phyloP scores from a whole-genome alignment of 2,113 vertebrate species.

The Pagrus major region DNA sequence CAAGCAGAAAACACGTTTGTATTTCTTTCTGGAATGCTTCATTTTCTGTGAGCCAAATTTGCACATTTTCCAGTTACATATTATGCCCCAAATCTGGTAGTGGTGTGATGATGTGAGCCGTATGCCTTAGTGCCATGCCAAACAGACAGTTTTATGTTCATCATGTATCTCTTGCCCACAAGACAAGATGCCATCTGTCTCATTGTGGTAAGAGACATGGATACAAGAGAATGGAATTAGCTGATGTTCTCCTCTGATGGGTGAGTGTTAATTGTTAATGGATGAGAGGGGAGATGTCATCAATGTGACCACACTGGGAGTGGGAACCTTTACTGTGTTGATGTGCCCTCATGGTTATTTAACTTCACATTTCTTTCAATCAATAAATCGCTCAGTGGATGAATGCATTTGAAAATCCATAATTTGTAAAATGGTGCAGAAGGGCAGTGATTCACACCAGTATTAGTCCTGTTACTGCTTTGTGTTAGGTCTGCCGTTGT shows the following conservation, averaged over 20 bases:
- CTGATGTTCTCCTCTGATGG: not conserved
- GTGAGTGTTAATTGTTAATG: conserved; percentile 14
- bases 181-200: conserved; percentile 15
- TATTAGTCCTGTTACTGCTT: conserved; percentile 3
- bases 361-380: not conserved
- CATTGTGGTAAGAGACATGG: conserved; percentile 12
- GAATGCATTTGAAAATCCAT: not conserved
- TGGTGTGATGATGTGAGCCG: not conserved
- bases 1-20: not conserved
- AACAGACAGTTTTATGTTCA: conserved; percentile 2
- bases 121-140: conserved; percentile 11
- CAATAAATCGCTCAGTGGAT: not conserved
- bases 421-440: not conserved
- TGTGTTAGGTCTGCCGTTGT: not conserved
- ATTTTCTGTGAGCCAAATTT: not conserved
- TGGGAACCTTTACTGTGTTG: conserved; percentile 10
- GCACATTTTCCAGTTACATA: not conserved
- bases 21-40: not conserved
- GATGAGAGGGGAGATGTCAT: conserved; percentile 22
- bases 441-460: conserved; percentile 4
- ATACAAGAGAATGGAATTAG: conserved; percentile 6
- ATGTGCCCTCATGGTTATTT: not conserved
- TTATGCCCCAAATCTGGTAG: conserved; percentile 35
- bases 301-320: conserved; percentile 15
- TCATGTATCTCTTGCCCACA: conserved; percentile 34